Evolutionary conservation across 1,140 invertebrate genomes (phyloP), one percentile per base, ranked within the genome.

Genomic region (Heliothis subflexa): DNA sequence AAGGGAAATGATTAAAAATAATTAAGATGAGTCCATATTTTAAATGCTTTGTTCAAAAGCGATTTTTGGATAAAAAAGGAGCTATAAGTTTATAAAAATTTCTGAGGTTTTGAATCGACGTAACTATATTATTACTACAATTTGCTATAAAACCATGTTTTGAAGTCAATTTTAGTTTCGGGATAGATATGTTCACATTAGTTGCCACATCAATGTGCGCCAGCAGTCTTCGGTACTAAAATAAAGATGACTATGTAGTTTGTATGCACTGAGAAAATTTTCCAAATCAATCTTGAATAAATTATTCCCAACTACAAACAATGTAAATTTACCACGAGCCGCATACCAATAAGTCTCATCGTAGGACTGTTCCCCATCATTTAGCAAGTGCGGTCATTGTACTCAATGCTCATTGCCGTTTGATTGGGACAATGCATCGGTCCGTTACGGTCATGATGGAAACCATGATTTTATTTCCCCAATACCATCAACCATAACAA

Each of bases 351-450:
- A 79, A 79, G 62, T 62, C 47, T 74, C 40, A 81, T 78, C 61
- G 72, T 59, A 76, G 72, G 77, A 79, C 57, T 78, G 89, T 90
- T 92, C 86, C 86, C 87, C 86, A 87, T 88, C 82, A 89, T 90
- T 91, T 89, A 87, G 83, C 87, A 85, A 88, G 80, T 80, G 81
- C 87, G 90, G 92, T 92, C 92, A 92, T 86, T 83, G 92, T 86
- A 87, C 92, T 80, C 86, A 71, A 88, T 93, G 88, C 85, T 89
- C 92, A 89, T 88, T 88, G 88, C 83, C 84, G 80, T 91, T 89
- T 86, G 88, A 94, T 93, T 92, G 89, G 91, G 86, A 92, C 91
- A 91, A 92, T 92, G 83, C 85, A 77, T 83, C 81, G 72, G 76
- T 82, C 81, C 83, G 88, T 89, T 87, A 92, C 86, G 91, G 84